A percentile compares a stretch with the other conserved stretches of the same genome.
Evolutionary conservation across 2,113 vertebrate genomes (phyloP).

Genomic region (Gallinago paraguaiae): DNA sequence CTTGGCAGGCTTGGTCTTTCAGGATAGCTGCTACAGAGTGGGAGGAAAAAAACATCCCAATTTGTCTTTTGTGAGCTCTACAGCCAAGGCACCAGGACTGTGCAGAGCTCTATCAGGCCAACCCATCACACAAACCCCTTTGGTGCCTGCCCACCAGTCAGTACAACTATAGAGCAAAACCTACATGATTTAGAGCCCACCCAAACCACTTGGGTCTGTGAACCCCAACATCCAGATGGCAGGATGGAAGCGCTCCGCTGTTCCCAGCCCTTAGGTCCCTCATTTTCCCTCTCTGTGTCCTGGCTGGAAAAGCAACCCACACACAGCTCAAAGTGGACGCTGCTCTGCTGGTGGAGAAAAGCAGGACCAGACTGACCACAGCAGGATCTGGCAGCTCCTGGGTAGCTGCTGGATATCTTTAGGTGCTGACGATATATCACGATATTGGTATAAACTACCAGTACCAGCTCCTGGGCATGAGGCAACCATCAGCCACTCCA

Average conservation of each 20-base stretch:
- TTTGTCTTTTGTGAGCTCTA: too few relatives aligned
- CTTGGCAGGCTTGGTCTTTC: too few relatives aligned
- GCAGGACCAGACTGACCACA: background rate
- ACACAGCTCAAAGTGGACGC: fast-evolving
- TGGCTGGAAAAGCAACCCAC: background rate
- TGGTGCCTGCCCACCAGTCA: too few relatives aligned
- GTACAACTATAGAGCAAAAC: too few relatives aligned
- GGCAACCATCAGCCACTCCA: background rate
- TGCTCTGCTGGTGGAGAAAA: fast-evolving
- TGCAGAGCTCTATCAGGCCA: too few relatives aligned
- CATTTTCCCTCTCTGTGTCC: background rate
- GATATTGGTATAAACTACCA: fast-evolving
- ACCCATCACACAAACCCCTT: too few relatives aligned
- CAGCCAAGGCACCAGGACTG: too few relatives aligned
- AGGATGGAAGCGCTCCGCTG: fast-evolving
- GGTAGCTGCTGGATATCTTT: background rate
- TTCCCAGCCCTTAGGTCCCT: background rate
- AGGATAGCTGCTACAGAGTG: too few relatives aligned
- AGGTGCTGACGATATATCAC: fast-evolving
- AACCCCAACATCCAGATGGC: background rate
- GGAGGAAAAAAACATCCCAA: too few relatives aligned
- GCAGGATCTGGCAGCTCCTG: background rate
- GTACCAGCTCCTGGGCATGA: fast-evolving
- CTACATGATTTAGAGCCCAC: background rate
- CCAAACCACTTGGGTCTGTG: too few relatives aligned